These are phyloP conservation scores for Cotesia chilonis DNA, from an alignment of 1,140 invertebrate genomes.

Conservation along the genomic window DNA sequence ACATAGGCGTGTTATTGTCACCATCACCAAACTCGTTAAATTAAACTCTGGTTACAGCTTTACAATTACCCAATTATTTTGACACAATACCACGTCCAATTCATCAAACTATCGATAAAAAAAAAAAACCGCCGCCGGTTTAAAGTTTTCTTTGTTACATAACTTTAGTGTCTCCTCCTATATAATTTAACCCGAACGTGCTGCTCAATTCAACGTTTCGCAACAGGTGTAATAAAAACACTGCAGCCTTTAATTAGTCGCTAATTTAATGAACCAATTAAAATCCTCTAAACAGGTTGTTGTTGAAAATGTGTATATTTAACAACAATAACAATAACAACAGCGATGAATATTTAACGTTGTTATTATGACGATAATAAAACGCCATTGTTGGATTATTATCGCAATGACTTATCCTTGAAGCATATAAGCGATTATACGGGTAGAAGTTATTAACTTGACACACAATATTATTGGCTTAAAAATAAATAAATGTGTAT, in stretches of 20 bases:
- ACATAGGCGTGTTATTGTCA: conserved; percentile 59
- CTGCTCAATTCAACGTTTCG: conserved; percentile 40
- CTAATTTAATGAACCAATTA: no score
- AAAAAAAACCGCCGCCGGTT: conserved; percentile 33
- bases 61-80: conserved; percentile 29
- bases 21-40: neutral
- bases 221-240: conserved; percentile 58
- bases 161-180: no score
- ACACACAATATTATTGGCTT: conserved; percentile 25
- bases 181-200: no score
- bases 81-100: conserved; percentile 41
- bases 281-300: no score
- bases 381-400: neutral
- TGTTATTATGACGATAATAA: no score
- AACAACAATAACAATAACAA: no score
- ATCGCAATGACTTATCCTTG: conserved; percentile 40
- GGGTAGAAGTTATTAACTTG: conserved; percentile 36
- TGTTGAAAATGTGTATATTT: no score
- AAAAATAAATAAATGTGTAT: neutral
- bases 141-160: conserved; percentile 29
- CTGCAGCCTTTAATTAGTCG: conserved; percentile 35
- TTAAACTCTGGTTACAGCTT: no score
- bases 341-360: no score
- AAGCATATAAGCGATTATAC: conserved; percentile 37
- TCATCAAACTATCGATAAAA: conserved; percentile 52